These are phyloP conservation scores for Ginglymostoma cirratum DNA, from an alignment of 2,113 vertebrate genomes.

Conservation along the genomic window DNA sequence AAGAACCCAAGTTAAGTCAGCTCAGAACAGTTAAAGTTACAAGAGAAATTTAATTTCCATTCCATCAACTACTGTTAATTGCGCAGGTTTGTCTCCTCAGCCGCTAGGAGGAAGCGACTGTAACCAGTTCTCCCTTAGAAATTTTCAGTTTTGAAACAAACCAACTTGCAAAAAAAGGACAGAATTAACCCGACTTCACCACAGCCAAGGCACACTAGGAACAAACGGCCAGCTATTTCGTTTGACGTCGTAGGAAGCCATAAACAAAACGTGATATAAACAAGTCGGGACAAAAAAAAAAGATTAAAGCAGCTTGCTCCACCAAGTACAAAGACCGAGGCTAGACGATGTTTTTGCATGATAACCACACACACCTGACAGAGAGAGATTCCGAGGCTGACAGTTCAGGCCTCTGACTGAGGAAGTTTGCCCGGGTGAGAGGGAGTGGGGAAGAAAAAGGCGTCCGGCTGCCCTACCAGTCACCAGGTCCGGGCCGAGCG, in stretches of 20 bases:
- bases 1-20: neutral
- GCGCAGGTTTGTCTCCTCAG: neutral
- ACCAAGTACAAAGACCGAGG: neutral
- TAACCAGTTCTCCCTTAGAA: neutral
- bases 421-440: neutral
- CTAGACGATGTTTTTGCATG: too few relatives aligned
- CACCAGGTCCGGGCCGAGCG: neutral
- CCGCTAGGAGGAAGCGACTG: neutral
- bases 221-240: neutral
- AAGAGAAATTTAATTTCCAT: neutral
- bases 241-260: neutral
- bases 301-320: neutral
- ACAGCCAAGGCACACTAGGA: neutral
- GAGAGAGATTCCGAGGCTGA: neutral
- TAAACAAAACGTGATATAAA: neutral
- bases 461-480: neutral
- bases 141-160: neutral
- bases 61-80: neutral
- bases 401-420: neutral
- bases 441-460: neutral
- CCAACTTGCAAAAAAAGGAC: too few relatives aligned
- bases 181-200: neutral
- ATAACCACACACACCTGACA: neutral
- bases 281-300: too few relatives aligned
- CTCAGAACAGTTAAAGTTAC: neutral